Percentiles rank a stretch among this genome's conserved stretches.
phyloP scores from a whole-genome alignment of 2,113 vertebrate genomes.

The Psittacus erithacus region DNA sequence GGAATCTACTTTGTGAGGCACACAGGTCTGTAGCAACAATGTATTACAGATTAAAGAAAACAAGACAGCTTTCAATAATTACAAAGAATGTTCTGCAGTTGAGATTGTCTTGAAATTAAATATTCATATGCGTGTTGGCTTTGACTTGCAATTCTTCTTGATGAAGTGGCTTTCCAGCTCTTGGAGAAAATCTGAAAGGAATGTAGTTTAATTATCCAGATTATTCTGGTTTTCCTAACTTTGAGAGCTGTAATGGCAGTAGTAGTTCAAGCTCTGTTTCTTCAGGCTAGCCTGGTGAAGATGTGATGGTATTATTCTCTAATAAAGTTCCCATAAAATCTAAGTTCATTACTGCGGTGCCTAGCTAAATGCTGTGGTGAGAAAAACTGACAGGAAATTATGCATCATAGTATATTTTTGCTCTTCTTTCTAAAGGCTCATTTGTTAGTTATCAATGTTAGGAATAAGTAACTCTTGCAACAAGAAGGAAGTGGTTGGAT shows the following conservation, averaged over 20 bases:
- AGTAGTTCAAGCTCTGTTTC: background rate
- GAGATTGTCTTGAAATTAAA: background rate
- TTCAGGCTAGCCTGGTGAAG: background rate
- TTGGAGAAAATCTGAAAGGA: background rate
- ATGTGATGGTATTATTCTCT: background rate
- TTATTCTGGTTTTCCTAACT: background rate
- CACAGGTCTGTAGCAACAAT: background rate
- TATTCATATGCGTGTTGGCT: background rate
- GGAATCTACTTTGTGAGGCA: background rate
- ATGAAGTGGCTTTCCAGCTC: background rate
- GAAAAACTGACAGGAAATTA: background rate
- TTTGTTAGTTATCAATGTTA: background rate
- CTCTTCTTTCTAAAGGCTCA: background rate
- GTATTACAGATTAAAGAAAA: background rate
- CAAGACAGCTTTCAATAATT: background rate
- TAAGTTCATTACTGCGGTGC: background rate
- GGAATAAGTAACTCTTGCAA: background rate
- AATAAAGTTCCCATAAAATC: background rate
- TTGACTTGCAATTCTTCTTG: background rate
- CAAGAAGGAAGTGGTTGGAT: background rate
- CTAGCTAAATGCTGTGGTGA: background rate
- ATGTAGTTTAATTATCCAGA: background rate
- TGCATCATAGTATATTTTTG: fast-evolving
- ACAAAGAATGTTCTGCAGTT: background rate
- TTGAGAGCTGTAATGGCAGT: background rate